Evolutionary conservation across 2,888 invertebrate species (phyloP).

Genomic region (Schrankia costaestrigalis): DNA sequence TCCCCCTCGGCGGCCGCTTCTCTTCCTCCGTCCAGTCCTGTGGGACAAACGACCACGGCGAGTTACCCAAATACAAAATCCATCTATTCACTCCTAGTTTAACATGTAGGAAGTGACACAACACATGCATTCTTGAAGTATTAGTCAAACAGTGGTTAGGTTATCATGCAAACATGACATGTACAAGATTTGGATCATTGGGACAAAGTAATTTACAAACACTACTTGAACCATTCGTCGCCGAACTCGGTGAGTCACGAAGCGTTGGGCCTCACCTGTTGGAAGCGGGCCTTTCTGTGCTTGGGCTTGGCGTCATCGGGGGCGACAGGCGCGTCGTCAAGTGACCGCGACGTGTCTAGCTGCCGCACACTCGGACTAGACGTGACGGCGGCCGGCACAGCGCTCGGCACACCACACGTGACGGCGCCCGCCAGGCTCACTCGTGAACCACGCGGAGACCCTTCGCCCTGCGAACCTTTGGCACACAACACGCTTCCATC

Average conservation of each 20-base stretch:
- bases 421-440: conserved; percentile 63
- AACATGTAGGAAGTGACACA: conserved; percentile 16
- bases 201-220: conserved; percentile 14
- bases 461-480: conserved; percentile 78
- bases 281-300: conserved; percentile 92
- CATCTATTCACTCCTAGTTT: conserved; percentile 10
- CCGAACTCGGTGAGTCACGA: conserved; percentile 16
- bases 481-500: conserved; percentile 85
- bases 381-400: conserved; percentile 65
- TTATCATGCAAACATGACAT: conserved; percentile 35
- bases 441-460: conserved; percentile 70
- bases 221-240: conserved; percentile 11
- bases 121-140: conserved; percentile 28
- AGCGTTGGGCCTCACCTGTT: conserved; percentile 81
- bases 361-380: conserved; percentile 37
- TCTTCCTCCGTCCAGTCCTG: conserved; percentile 80
- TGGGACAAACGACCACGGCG: conserved; percentile 32
- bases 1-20: conserved; percentile 75
- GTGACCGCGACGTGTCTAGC: conserved; percentile 64
- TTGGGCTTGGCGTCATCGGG: conserved; percentile 82
- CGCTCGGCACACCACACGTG: conserved; percentile 34
- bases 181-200: conserved; percentile 8
- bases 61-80: conserved; percentile 18
- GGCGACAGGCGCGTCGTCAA: conserved; percentile 68
- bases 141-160: conserved; percentile 26